A percentile compares a stretch with the other conserved stretches of the same genome.
These are phyloP conservation scores for Varecia variegata DNA, from an alignment of 2,797 vertebrate genomes.

Conservation along the genomic window DNA sequence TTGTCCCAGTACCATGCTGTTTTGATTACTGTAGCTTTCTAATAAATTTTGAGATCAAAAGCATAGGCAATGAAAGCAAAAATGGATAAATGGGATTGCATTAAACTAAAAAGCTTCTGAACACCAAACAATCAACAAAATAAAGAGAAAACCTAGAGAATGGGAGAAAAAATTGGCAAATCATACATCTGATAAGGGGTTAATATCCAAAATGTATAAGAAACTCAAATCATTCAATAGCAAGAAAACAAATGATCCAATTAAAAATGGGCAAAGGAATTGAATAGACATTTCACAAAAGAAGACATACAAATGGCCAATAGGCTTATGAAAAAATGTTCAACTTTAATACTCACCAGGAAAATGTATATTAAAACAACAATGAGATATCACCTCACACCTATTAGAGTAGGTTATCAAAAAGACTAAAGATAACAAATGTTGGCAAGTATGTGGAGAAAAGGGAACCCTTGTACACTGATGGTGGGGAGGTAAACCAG, in stretches of 20 bases:
- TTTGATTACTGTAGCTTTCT: neutral
- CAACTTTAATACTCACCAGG: neutral
- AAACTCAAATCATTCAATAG: neutral
- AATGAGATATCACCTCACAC: neutral
- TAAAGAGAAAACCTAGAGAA: neutral
- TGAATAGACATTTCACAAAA: neutral
- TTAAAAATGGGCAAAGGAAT: neutral
- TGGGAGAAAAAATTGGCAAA: neutral
- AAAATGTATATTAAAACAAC: neutral
- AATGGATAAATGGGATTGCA: neutral
- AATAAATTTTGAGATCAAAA: neutral
- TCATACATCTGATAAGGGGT: neutral
- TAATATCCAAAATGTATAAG: neutral
- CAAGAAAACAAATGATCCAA: neutral
- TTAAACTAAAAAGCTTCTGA: neutral
- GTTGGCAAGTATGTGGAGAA: neutral
- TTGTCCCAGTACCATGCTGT: neutral
- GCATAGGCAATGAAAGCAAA: neutral
- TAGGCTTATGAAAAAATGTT: neutral
- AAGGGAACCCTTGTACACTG: neutral
- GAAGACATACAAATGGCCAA: neutral
- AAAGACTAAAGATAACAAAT: neutral
- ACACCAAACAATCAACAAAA: neutral
- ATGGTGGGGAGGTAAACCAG: neutral
- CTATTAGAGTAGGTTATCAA: neutral